Conservation (phyloP, 2,888 invertebrate species). For the Patella pellucida region DNA sequence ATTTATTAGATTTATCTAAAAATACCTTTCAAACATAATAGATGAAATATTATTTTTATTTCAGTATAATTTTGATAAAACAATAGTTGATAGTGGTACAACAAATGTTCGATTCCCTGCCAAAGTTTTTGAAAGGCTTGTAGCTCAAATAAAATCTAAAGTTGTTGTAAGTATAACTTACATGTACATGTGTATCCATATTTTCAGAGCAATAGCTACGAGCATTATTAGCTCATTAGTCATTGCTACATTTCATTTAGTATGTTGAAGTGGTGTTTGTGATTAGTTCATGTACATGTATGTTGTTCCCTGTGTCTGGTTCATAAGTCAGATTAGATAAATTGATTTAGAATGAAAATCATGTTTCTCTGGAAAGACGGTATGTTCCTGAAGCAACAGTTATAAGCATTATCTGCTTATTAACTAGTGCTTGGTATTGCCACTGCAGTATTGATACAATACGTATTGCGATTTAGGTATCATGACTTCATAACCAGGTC, state of each 20-base stretch:
- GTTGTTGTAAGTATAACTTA: conserved; percentile 34
- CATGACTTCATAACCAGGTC: too few relatives aligned
- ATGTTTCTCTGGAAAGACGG: too few relatives aligned
- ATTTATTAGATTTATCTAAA: too few relatives aligned
- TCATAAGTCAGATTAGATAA: too few relatives aligned
- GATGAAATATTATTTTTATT: conserved; percentile 22
- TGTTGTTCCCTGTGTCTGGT: neutral
- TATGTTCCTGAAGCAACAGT: too few relatives aligned
- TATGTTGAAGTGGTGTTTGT: neutral
- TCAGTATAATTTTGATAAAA: conserved; percentile 76
- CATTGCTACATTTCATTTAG: neutral
- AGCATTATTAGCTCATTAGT: neutral
- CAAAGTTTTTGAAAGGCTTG: conserved; percentile 66
- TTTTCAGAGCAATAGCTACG: neutral
- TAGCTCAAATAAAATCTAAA: conserved; percentile 32
- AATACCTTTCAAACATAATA: too few relatives aligned
- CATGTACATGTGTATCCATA: neutral
- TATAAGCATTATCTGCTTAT: too few relatives aligned
- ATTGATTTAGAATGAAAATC: too few relatives aligned
- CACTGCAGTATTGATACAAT: too few relatives aligned
- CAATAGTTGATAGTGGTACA: conserved; percentile 79
- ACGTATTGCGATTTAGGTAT: too few relatives aligned
- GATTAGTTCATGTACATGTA: too few relatives aligned
- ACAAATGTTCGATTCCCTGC: conserved; percentile 77
- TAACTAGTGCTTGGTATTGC: too few relatives aligned